Base-by-base conservation (phyloP, 2,888 invertebrate genomes). In the Asteroscopus sphinx region DNA sequence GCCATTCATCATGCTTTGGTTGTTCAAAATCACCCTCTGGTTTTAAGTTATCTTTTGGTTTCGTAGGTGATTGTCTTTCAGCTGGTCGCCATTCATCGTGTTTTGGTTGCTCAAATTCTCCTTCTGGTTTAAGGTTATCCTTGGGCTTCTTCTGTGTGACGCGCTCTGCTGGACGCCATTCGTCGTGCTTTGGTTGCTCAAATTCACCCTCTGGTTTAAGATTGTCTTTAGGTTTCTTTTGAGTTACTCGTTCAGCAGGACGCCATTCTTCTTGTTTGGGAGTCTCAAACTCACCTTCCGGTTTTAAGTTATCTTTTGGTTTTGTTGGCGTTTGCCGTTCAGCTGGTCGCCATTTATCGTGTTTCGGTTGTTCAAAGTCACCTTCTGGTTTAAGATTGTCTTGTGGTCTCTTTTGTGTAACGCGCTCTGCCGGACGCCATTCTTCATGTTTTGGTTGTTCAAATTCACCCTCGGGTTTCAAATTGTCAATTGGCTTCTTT, bases 321-420 rank as follows among this genome's bases (percentile, higher is more conserved):
- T 82, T 87, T 0, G 76, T 86, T 60, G 6, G 66, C 0, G 42
- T 49, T 0, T 2, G 88, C 44, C 94, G 83, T 73, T 95, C 95
- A 48, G 92, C 95, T 16, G 94, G 95, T 32, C 83, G 81, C 93
- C 95, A 95, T 9, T 64, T 37, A 0, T 47, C 59, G 0, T 59
- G 35, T 1, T 60, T 37, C 0, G 86, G 86, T 52, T 82, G 68
- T 60, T 92, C 91, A 63, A 95, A 95, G 1, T 95, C 93, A 0
- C 95, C 95, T 82, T 95, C 95, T 0, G 95, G 94, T 45, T 82
- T 89, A 0, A 96, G 79, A 74, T 96, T 96, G 62, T 95, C 95
- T 55, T 91, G 80, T 1, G 96, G 96, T 67, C 90, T 95, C 39
- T 86, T 95, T 41, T 88, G 94, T 12, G 85, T 85, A 0, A 93